Base-by-base conservation (phyloP, 2,113 vertebrate species). In the Silurus asotus region DNA sequence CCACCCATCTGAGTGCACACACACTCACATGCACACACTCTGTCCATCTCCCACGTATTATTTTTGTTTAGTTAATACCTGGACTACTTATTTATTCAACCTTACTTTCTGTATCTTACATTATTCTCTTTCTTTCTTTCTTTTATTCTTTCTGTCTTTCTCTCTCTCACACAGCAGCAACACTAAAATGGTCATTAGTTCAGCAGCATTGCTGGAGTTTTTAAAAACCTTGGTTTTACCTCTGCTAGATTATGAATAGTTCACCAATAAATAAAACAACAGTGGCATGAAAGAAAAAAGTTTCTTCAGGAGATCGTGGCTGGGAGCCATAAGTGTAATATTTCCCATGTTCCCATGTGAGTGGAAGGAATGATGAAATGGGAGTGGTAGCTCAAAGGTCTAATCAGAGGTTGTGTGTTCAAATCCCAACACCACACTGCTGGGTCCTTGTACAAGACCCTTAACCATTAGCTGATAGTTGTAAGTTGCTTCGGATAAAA, bases 1-100 rank as follows among this genome's bases (percentile, higher is more conserved):
- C 90, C 87, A 81, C 67, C 75, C 84, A 64, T 53, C 37, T 83
- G 76, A 83, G 59, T 48, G 37, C 67, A 53, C 86, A 25, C 25
- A 81, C 82, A 20, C 19, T 13, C 84, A 37, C 49, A 14, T 49
- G n/a, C 72, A n/a, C 72, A 53, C 20, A 20, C 20, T 72, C 72
- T 51, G 55, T 23, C 69, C 58, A 64, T 51, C 59, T 58, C 79
- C n/a, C 14, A 91, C 89, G 84, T 45, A 74, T n/a, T 81, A 48
- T 55, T 13, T 75, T 49, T 10, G 25, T 69, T 45, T 13, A 8
- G 17, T 20, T 72, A 72, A 48, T 49, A 51, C 19, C 72, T 76
- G 72, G 4, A 51, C 17, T 74, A 74, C 23, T 25, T 25, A 53
- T 20, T 49, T 74, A 9, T 74, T 45, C 6, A 45, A 15, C 37